A percentile compares a stretch with the other conserved stretches of the same genome.
Evolutionary conservation across 2,113 vertebrate genomes (phyloP).

Genomic region (Hemiprocne comata): DNA sequence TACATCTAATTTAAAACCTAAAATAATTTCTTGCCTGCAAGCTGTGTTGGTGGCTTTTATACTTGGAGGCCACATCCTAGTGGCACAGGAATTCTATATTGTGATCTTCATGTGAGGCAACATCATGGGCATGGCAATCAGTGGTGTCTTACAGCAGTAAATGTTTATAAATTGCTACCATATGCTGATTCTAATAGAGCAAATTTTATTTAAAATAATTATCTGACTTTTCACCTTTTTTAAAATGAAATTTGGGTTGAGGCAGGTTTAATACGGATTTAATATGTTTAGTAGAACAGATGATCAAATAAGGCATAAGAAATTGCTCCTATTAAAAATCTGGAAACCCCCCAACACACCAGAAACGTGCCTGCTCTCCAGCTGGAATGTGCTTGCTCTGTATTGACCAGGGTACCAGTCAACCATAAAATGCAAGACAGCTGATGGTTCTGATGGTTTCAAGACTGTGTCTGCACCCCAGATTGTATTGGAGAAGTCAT

Average conservation of each 20-base stretch:
- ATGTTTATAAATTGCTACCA: conserved; percentile 27
- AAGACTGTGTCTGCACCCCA: background rate
- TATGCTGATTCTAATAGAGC: conserved; percentile 10
- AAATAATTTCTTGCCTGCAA: background rate
- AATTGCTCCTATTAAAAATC: conserved; percentile 29
- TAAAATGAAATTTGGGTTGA: conserved; percentile 3
- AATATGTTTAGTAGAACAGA: background rate
- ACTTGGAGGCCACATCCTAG: background rate
- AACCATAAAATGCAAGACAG: background rate
- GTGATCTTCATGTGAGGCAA: conserved; percentile 21
- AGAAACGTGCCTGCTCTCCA: background rate
- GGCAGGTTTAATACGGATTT: conserved; percentile 25
- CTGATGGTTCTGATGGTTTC: background rate
- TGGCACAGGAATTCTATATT: background rate
- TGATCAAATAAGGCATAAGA: conserved; percentile 30
- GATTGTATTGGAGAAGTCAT: background rate
- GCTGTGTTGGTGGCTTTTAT: background rate
- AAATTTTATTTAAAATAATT: conserved; percentile 39
- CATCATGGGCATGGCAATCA: background rate
- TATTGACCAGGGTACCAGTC: background rate
- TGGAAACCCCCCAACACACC: background rate
- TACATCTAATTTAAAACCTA: background rate
- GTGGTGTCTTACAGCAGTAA: background rate
- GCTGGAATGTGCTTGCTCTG: background rate
- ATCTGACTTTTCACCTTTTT: conserved; percentile 33